Conservation (phyloP, 1,140 invertebrate genomes). For the Philopotamus ludificatus region DNA sequence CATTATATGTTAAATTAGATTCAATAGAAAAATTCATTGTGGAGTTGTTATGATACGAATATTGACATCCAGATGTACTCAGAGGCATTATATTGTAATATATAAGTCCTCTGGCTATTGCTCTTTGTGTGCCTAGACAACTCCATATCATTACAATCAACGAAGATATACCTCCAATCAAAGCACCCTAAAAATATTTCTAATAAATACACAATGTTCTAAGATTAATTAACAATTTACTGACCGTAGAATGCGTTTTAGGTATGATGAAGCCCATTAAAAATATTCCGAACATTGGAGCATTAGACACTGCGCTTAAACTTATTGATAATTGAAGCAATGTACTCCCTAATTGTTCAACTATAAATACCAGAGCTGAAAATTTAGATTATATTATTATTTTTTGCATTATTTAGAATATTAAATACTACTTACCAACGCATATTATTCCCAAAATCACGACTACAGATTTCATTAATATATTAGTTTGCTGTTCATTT, state of each 20-base stretch:
- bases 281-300: conserved; percentile 77
- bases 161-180: conserved; percentile 69
- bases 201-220: too few species aligned
- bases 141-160: too few species aligned
- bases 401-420: too few species aligned
- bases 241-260: conserved; percentile 71
- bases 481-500: conserved; percentile 61
- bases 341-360: conserved; percentile 62
- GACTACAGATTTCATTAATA: conserved; percentile 69
- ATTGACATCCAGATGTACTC: conserved; percentile 71
- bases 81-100: conserved; percentile 68
- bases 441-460: conserved; percentile 70
- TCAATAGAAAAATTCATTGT: neutral
- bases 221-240: too few species aligned
- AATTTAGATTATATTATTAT: too few species aligned
- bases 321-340: conserved; percentile 63
- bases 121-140: too few species aligned
- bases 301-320: conserved; percentile 67
- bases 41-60: conserved; percentile 49
- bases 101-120: too few species aligned
- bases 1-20: neutral
- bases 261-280: conserved; percentile 78
- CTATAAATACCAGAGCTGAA: conserved; percentile 64
- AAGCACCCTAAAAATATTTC: conserved; percentile 73
- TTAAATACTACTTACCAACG: neutral